Evolutionary conservation across 2,888 invertebrate species (phyloP).

Genomic region (Zaprionus bogoriensis): DNA sequence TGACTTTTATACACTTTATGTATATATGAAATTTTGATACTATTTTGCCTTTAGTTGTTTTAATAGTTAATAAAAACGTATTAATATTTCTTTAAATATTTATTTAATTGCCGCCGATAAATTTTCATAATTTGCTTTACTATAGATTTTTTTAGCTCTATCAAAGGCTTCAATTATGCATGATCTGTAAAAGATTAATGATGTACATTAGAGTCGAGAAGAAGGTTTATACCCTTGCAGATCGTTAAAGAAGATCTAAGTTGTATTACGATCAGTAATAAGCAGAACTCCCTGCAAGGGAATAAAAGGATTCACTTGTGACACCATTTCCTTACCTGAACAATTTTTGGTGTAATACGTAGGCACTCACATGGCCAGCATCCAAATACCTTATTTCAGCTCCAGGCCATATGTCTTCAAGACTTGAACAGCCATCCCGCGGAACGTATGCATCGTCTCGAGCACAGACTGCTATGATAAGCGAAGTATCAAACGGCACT

Average conservation of each 20-base stretch:
- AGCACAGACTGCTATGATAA: constrained; percentile 96
- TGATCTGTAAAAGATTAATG: constrained; percentile 84
- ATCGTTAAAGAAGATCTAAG: not conserved
- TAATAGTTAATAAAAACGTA: not conserved
- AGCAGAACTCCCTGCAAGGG: not conserved
- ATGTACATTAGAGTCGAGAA: not conserved
- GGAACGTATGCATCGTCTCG: constrained; percentile 96
- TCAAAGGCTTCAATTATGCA: constrained; percentile 91
- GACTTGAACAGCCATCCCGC: constrained; percentile 89
- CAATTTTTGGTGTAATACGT: constrained; percentile 92
- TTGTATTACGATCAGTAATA: not conserved
- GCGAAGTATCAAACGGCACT: constrained; percentile 91
- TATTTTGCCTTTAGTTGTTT: not conserved
- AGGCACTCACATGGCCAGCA: constrained; percentile 95
- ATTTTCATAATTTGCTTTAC: constrained; percentile 74
- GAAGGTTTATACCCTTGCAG: not conserved
- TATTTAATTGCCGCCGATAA: constrained; percentile 69
- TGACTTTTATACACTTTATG: not conserved
- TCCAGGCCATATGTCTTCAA: constrained; percentile 97
- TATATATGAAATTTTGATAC: not conserved
- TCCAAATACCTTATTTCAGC: constrained; percentile 93
- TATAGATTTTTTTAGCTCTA: constrained; percentile 85
- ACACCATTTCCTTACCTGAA: constrained; percentile 87
- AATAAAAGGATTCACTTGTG: not conserved
- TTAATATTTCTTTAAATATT: constrained; percentile 50